A percentile compares a stretch with the other conserved stretches of the same genome.
Conservation (phyloP, 2,113 vertebrate genomes). For the Axis porcinus region DNA sequence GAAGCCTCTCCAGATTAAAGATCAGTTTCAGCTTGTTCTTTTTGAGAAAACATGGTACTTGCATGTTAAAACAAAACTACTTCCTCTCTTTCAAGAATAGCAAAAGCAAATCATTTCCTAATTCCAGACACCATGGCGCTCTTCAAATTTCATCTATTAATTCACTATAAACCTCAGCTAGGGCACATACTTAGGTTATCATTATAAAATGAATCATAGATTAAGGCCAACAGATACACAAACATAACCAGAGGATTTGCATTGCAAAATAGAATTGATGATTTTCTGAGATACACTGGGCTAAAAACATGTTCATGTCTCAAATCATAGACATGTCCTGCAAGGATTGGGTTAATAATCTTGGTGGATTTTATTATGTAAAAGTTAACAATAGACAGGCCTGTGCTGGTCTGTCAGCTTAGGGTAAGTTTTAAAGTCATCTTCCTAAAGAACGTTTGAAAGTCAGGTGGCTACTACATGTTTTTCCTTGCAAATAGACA, state of each 20-base stretch:
- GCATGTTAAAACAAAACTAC: constrained; percentile 24
- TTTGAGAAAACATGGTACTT: background rate
- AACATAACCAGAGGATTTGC: background rate
- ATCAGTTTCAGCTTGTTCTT: background rate
- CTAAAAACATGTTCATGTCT: constrained; percentile 9
- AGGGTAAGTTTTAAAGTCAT: constrained; percentile 25
- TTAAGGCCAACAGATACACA: constrained; percentile 17
- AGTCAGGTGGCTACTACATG: background rate
- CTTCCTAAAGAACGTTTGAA: background rate
- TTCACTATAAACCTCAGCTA: constrained; percentile 49
- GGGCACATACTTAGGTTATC: background rate
- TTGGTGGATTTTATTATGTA: constrained; percentile 46
- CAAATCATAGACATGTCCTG: background rate
- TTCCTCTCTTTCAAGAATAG: constrained; percentile 38
- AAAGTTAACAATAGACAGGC: constrained; percentile 57
- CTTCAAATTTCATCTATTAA: constrained; percentile 44
- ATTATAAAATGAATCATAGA: constrained; percentile 27
- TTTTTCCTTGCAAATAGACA: background rate
- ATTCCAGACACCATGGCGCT: constrained; percentile 52
- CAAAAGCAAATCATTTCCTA: constrained; percentile 34
- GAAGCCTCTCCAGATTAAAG: background rate
- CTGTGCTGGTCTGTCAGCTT: constrained; percentile 22
- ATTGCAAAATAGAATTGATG: background rate
- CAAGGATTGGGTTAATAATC: constrained; percentile 22
- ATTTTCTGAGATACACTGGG: constrained; percentile 23